Evolutionary conservation across 2,797 vertebrate species (phyloP).

Genomic region (Pipistrellus pipistrellus): DNA sequence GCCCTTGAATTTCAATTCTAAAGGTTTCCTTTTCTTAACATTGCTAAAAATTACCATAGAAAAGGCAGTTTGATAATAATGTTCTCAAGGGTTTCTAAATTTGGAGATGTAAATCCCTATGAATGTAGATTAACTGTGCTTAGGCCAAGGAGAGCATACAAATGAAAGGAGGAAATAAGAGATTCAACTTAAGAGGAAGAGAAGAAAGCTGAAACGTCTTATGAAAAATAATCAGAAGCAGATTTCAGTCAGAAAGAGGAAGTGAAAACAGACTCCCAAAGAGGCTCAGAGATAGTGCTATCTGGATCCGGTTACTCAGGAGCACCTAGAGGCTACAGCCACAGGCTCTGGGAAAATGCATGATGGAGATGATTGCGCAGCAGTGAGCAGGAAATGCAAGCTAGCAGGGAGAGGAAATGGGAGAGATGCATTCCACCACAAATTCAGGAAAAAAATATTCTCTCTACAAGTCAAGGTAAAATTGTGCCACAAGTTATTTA

Average conservation of each 20-base stretch:
- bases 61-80: constrained; percentile 31
- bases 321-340: background rate
- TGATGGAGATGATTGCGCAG: background rate
- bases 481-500: constrained; percentile 37
- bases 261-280: constrained; percentile 18
- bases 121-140: background rate
- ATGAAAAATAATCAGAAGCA: constrained; percentile 45
- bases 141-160: background rate
- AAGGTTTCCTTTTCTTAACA: constrained; percentile 29
- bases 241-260: constrained; percentile 55
- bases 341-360: background rate
- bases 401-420: background rate
- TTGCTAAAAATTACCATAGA: constrained; percentile 58
- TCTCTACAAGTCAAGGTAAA: constrained; percentile 52
- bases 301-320: background rate
- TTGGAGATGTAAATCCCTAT: background rate
- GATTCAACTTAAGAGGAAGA: constrained; percentile 45
- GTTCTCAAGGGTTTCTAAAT: constrained; percentile 62
- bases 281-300: background rate
- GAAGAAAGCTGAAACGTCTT: constrained; percentile 7
- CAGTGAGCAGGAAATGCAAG: constrained; percentile 8
- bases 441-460: constrained; percentile 65
- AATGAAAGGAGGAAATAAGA: constrained; percentile 40
- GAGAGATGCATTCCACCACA: constrained; percentile 10
- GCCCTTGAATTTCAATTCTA: background rate